Conservation (phyloP, 1,140 invertebrate species). For the Callitettix versicolor region DNA sequence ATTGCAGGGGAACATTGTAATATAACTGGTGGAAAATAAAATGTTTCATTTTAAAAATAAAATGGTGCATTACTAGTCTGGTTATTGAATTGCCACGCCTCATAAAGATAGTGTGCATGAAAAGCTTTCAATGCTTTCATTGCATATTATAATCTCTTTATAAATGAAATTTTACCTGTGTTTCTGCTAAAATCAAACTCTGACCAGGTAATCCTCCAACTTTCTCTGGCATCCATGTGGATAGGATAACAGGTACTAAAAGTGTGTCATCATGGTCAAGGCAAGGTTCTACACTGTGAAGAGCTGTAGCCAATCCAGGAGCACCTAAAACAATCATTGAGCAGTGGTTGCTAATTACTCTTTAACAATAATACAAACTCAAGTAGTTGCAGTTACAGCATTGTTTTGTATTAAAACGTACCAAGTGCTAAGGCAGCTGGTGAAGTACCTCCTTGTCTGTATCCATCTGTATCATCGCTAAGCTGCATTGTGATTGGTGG, state of each 20-base stretch:
- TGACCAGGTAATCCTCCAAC: slow-evolving; percentile 70
- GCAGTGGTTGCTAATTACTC: neutral
- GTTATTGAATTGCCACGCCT: no score
- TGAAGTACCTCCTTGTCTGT: slow-evolving; percentile 1
- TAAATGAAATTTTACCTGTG: slow-evolving; percentile 50
- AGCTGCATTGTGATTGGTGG: slow-evolving; percentile 77
- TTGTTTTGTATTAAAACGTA: slow-evolving; percentile 4
- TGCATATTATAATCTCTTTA: no score
- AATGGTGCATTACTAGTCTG: no score
- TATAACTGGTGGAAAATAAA: no score
- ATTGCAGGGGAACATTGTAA: no score
- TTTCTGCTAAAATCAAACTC: slow-evolving; percentile 76
- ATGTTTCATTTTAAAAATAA: no score
- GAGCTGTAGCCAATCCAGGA: slow-evolving; percentile 15
- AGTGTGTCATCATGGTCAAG: slow-evolving; percentile 75
- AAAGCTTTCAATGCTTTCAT: no score
- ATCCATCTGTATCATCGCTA: slow-evolving; percentile 47
- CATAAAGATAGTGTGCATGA: no score
- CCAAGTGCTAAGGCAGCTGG: slow-evolving; percentile 20
- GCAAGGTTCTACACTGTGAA: slow-evolving; percentile 46
- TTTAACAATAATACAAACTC: no score
- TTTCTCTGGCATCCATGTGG: slow-evolving; percentile 74
- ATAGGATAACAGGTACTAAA: slow-evolving; percentile 68
- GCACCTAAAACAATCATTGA: slow-evolving; percentile 4
- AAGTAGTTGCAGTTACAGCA: no score